phyloP scores from a whole-genome alignment of 2,888 invertebrate genomes.

The Xanthia icteritia region DNA sequence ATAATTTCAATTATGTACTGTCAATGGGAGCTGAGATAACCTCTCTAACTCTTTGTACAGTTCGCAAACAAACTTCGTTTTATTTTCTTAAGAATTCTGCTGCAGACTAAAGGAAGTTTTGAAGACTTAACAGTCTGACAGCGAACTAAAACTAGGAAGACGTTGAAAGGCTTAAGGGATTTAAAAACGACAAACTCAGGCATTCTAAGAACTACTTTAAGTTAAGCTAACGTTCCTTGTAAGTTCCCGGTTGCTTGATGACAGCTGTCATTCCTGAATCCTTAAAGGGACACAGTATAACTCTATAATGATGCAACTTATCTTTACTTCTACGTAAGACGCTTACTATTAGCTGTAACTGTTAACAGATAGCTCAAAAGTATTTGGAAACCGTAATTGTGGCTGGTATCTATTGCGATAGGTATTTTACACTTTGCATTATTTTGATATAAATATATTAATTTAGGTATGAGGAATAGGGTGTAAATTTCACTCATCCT shows the following conservation, averaged over 20 bases:
- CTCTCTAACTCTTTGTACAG: constrained; percentile 63
- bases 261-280: background rate
- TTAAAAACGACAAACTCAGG: background rate
- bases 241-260: background rate
- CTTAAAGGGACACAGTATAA: background rate
- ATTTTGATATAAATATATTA: too few species aligned
- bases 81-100: constrained; percentile 5
- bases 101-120: constrained; percentile 14
- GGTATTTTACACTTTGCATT: background rate
- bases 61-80: constrained; percentile 63
- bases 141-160: background rate
- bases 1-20: constrained; percentile 87
- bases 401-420: background rate
- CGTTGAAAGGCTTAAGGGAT: background rate
- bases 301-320: background rate
- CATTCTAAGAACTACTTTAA: background rate
- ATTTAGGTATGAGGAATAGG: too few species aligned
- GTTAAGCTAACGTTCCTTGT: background rate
- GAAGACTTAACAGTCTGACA: background rate
- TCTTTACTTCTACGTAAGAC: background rate
- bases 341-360: background rate
- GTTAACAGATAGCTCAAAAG: background rate
- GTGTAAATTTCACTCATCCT: too few species aligned
- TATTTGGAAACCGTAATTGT: background rate
- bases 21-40: constrained; percentile 78